Base-by-base conservation (phyloP, 1,140 invertebrate genomes). In the Zaprionus ornatus region DNA sequence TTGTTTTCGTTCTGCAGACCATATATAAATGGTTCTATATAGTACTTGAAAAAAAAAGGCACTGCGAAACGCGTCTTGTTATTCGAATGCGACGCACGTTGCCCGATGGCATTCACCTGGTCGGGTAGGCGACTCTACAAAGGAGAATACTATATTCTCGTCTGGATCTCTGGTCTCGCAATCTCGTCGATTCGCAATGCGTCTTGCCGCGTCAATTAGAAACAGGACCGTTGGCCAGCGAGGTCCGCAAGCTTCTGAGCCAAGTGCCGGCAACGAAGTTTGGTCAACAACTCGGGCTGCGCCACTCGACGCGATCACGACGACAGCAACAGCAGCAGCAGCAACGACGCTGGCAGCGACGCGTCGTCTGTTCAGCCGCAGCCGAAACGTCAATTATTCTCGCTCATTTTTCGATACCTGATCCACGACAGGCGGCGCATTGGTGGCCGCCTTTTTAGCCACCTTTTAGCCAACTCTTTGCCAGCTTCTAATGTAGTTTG, bases 231-330 rank as follows among this genome's bases (percentile, higher is more conserved):
- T 69, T 79, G 79, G 77, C 87, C 63, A 76, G 57, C 70, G 74
- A 87, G 81, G 79, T 87, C 83, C 87, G 88, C 80, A 50, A 52
- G 88, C 84, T 91, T 91, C 88, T 91, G 88, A 91, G 81, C 61
- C 75, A 75, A 84, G 50, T 71, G 78, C 62, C 63, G 68, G 50
- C 73, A 62, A 60, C 80, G 70, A 68, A 77, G 74, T 82, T 91
- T 84, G 76, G 88, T 91, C 81, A 87, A 91, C 88, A 91, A 77
- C 88, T 91, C 59, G 71, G 70, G 45, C 60, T 72, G 52, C 65
- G 63, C 56, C 66, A 71, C 57, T 62, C 55, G 52, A 45, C 54
- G 59, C 65, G 40, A 40, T 59, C 10, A 12, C 61, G 40, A 21
- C 17, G 48, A 40, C 61, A n/a, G 54, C 67, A 55, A 61, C 72